Evolutionary conservation across 2,113 vertebrate species (phyloP), one percentile per base, ranked within the genome.

Genomic region (Mystacornis crossleyi): DNA sequence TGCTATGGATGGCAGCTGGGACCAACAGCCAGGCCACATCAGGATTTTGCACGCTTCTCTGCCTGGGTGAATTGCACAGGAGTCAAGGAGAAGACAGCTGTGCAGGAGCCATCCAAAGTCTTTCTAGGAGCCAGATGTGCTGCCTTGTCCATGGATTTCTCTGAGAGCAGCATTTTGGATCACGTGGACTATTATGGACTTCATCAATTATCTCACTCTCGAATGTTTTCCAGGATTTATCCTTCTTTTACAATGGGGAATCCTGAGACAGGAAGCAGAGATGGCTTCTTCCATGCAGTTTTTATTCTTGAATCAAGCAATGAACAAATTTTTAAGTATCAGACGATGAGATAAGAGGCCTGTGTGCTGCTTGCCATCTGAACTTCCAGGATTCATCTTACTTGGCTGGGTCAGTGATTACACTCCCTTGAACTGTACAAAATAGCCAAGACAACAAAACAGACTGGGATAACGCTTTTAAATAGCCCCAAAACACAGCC

Each of bases 301-400:
- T 62, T 66, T 64, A 90, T 92, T 43, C 64, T 84, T 74, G 38
- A 33, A 43, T 67, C 1, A 14, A 85, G 65, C 72, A 71, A 18
- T 5, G n/a, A 74, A 29, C 40, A 36, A 6, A 14, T 73, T 53
- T 36, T 70, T 75, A 36, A 94, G 89, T 93, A 33, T 84, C 86
- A 97, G 93, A 95, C 53, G 36, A 94, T 96, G 96, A 97, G 95
- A 90, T 95, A 95, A 96, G 93, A 86, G 80, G 26, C 36, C 48
- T 75, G 85, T 1, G 8, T 34, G 12, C 61, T 75, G 50, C 26
- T 12, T 93, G 93, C 69, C 80, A 83, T 81, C 78, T 81, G 48
- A 64, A 29, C 86, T 94, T 78, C 86, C 88, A 97, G 85, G 33
- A 54, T 81, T 86, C 40, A 18, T 88, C 81, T 64, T 18, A 8